These are phyloP conservation scores for Diachrysia chrysitis DNA, from an alignment of 2,888 invertebrate species.

Conservation along the genomic window DNA sequence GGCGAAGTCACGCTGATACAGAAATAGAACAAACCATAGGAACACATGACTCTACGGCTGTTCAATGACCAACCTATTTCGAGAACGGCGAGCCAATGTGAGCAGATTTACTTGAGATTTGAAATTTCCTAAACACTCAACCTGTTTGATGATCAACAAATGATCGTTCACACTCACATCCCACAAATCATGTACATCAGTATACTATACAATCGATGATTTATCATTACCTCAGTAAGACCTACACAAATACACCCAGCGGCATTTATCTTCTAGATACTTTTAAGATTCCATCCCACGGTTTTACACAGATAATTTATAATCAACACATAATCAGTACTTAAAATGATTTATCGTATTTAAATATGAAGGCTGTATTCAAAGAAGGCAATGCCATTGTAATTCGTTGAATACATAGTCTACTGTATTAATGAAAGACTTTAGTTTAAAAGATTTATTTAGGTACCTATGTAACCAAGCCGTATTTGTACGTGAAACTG, in stretches of 20 bases:
- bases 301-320: slow-evolving; percentile 15
- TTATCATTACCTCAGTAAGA: slow-evolving; percentile 23
- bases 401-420: background rate
- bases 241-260: slow-evolving; percentile 35
- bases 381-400: background rate
- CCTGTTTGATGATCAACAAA: slow-evolving; percentile 16
- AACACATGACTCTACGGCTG: slow-evolving; percentile 34
- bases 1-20: slow-evolving; percentile 65
- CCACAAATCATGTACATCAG: slow-evolving; percentile 20
- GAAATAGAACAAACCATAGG: slow-evolving; percentile 60
- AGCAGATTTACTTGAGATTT: slow-evolving; percentile 8
- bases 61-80: slow-evolving; percentile 28
- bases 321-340: slow-evolving; percentile 11
- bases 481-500: background rate
- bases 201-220: slow-evolving; percentile 26
- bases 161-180: slow-evolving; percentile 20
- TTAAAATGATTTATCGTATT: slow-evolving; percentile 5
- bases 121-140: slow-evolving; percentile 6
- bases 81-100: slow-evolving; percentile 1
- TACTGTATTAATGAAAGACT: background rate
- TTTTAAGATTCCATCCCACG: slow-evolving; percentile 37
- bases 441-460: background rate
- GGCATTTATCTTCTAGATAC: slow-evolving; percentile 16
- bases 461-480: background rate
- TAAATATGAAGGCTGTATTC: background rate